Percentiles rank a stretch among this genome's conserved stretches.
Conservation (phyloP, 1,140 invertebrate genomes). For the Gryllus bimaculatus region DNA sequence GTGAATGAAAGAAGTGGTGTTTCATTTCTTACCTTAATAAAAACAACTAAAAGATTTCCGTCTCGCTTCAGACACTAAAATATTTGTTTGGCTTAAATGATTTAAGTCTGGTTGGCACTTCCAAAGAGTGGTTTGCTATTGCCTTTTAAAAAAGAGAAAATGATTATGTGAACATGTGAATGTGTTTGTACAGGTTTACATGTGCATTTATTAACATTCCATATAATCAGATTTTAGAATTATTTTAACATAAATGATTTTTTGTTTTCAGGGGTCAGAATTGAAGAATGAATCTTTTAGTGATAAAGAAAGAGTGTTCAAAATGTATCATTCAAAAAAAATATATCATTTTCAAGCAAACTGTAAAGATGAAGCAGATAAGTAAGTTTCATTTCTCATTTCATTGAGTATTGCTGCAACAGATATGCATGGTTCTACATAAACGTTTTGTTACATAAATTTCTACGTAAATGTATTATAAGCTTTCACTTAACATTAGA, state of each 20-base stretch:
- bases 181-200: neutral
- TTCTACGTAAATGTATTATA: too few relatives aligned
- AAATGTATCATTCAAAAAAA: constrained; percentile 46
- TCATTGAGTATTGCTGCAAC: neutral
- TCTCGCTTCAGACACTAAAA: too few relatives aligned
- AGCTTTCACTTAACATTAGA: neutral
- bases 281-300: constrained; percentile 20
- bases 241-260: neutral
- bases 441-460: neutral
- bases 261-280: constrained; percentile 12
- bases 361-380: constrained; percentile 37
- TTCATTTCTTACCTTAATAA: constrained; percentile 34
- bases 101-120: neutral
- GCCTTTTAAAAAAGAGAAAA: neutral
- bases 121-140: neutral
- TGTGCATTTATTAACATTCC: neutral
- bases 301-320: constrained; percentile 43
- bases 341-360: constrained; percentile 45
- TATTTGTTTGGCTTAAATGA: too few relatives aligned
- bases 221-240: neutral
- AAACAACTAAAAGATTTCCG: constrained; percentile 27
- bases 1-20: constrained; percentile 17
- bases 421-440: too few relatives aligned
- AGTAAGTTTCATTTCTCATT: constrained; percentile 31
- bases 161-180: neutral